phyloP scores from a whole-genome alignment of 2,113 vertebrate species.

The Anoplopoma fimbria region DNA sequence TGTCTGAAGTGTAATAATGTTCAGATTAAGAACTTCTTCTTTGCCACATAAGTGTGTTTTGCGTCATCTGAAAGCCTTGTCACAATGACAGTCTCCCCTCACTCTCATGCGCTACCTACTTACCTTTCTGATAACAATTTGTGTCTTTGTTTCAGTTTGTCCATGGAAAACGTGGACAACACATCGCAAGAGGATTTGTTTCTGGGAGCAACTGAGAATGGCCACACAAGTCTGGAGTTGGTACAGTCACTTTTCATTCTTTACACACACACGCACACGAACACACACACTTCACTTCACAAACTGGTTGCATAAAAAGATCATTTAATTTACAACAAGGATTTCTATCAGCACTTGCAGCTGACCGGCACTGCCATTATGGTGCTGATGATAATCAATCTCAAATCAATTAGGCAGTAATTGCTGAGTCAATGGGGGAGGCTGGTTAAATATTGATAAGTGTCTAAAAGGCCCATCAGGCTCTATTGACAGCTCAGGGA shows the following conservation, averaged over 20 bases:
- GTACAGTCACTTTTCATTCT: slow-evolving; percentile 35
- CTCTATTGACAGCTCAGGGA: slow-evolving; percentile 83
- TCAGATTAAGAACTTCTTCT: not conserved
- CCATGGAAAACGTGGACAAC: not conserved
- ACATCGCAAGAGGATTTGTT: not conserved
- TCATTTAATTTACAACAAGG: slow-evolving; percentile 63
- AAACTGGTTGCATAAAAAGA: slow-evolving; percentile 50
- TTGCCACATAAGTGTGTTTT: not conserved
- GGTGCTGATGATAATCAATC: slow-evolving; percentile 87
- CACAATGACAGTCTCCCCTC: not conserved
- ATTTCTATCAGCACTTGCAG: slow-evolving; percentile 67
- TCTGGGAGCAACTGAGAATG: not conserved
- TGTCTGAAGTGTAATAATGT: no score
- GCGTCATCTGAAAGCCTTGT: not conserved
- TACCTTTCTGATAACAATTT: slow-evolving; percentile 1
- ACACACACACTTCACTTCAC: slow-evolving; percentile 14
- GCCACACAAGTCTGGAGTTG: slow-evolving; percentile 6
- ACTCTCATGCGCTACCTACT: no score
- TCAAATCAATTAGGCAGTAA: slow-evolving; percentile 89
- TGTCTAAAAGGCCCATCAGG: slow-evolving; percentile 87
- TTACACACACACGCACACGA: not conserved
- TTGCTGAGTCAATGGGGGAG: slow-evolving; percentile 88
- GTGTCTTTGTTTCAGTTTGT: not conserved
- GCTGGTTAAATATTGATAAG: slow-evolving; percentile 90
- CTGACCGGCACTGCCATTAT: slow-evolving; percentile 67